These are phyloP conservation scores for Teleiodes luculella DNA, from an alignment of 2,888 invertebrate genomes.

Conservation along the genomic window DNA sequence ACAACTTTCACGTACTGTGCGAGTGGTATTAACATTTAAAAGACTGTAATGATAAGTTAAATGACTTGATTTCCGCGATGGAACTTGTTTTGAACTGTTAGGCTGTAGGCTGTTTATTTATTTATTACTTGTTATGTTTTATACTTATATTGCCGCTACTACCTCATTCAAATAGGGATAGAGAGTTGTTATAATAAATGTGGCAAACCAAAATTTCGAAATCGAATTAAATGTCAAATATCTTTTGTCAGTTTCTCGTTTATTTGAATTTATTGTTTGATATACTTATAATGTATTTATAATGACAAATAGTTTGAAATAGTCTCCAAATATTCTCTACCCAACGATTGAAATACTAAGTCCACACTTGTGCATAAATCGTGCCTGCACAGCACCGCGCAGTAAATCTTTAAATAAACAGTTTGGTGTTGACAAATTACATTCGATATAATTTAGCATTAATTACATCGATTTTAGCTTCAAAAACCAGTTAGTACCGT, in stretches of 20 bases:
- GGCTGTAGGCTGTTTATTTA: too few species aligned
- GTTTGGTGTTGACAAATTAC: background rate
- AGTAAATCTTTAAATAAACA: background rate
- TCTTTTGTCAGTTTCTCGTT: too few species aligned
- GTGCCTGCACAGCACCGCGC: background rate
- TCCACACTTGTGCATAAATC: background rate
- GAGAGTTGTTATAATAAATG: too few species aligned
- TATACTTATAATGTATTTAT: too few species aligned
- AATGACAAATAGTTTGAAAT: too few species aligned
- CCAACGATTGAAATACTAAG: background rate
- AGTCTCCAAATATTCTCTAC: too few species aligned
- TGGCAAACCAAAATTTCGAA: too few species aligned
- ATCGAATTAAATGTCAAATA: too few species aligned
- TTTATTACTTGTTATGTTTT: too few species aligned
- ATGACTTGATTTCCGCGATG: background rate
- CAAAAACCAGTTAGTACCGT: background rate
- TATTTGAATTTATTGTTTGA: too few species aligned
- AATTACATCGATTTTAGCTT: constrained; percentile 3
- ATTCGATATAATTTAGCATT: constrained; percentile 1
- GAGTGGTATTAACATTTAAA: background rate
- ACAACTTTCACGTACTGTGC: constrained; percentile 19
- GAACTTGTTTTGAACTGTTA: background rate
- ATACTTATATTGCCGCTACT: too few species aligned
- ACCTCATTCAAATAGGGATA: too few species aligned
- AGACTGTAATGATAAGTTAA: background rate